These are phyloP conservation scores for Bothrops alternatus DNA, from an alignment of 2,797 vertebrate genomes.

Conservation along the genomic window DNA sequence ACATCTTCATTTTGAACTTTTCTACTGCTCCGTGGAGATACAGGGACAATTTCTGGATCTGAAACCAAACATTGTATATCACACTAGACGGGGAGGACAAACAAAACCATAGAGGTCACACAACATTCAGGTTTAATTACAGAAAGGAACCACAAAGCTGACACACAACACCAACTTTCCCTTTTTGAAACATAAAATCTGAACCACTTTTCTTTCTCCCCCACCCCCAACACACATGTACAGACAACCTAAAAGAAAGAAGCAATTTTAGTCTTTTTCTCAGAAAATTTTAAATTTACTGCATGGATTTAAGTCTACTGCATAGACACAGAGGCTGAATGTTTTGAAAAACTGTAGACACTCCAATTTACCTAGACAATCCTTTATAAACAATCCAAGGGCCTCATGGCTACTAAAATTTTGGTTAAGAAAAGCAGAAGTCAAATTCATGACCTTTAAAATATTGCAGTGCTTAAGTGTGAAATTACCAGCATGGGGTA, in stretches of 20 bases:
- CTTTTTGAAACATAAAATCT: neutral
- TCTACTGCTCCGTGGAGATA: conserved; percentile 19
- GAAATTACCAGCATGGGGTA: neutral
- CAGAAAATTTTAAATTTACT: neutral
- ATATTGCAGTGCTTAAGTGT: neutral
- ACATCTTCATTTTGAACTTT: conserved; percentile 46
- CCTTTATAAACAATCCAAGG: neutral
- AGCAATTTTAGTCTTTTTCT: neutral
- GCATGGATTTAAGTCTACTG: neutral
- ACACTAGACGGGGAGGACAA: conserved; percentile 12
- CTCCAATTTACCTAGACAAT: neutral
- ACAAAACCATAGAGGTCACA: neutral
- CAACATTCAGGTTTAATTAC: neutral
- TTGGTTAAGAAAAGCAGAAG: neutral
- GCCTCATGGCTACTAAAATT: neutral
- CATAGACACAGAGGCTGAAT: neutral
- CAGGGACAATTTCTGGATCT: conserved; percentile 42
- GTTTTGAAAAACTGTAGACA: neutral
- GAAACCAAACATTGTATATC: conserved; percentile 40
- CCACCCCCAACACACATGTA: neutral
- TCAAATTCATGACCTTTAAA: neutral
- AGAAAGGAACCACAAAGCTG: neutral
- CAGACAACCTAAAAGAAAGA: neutral
- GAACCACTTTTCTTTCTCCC: neutral
- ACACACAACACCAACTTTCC: neutral